phyloP scores from a whole-genome alignment of 2,888 invertebrate species.

The Entomobrya proxima region DNA sequence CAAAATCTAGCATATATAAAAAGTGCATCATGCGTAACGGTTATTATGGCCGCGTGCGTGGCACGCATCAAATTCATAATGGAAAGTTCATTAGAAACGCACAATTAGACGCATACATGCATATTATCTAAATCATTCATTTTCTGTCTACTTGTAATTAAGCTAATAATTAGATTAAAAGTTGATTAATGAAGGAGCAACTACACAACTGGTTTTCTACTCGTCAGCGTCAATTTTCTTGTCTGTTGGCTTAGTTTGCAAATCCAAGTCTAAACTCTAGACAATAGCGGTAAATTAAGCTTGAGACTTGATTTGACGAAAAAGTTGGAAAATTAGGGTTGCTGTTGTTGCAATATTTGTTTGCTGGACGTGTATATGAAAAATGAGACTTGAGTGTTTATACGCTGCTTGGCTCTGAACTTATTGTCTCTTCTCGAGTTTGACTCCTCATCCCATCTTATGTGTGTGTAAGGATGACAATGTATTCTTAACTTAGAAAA shows the following conservation, averaged over 20 bases:
- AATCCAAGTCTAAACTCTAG: no score
- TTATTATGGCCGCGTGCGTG: no score
- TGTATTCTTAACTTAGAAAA: neutral
- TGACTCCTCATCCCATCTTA: neutral
- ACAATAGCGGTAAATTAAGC: slow-evolving; percentile 4
- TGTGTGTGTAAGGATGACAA: neutral
- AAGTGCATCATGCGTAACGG: no score
- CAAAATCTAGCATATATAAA: no score
- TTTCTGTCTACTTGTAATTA: neutral
- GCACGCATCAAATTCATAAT: no score
- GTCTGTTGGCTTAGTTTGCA: no score
- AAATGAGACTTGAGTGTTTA: slow-evolving; percentile 20
- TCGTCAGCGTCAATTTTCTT: no score
- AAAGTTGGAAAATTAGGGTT: neutral
- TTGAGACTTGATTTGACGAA: neutral
- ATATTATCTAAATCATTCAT: neutral
- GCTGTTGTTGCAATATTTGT: no score
- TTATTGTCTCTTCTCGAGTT: neutral
- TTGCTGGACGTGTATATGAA: slow-evolving; percentile 4
- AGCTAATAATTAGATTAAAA: neutral
- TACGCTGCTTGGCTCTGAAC: neutral
- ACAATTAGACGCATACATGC: no score
- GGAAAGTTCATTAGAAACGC: no score
- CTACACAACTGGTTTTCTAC: no score
- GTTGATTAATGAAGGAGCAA: neutral